Percentiles rank a stretch among this genome's conserved stretches.
Evolutionary conservation across 2,797 vertebrate genomes (phyloP).

Genomic region (Spinus pinus): DNA sequence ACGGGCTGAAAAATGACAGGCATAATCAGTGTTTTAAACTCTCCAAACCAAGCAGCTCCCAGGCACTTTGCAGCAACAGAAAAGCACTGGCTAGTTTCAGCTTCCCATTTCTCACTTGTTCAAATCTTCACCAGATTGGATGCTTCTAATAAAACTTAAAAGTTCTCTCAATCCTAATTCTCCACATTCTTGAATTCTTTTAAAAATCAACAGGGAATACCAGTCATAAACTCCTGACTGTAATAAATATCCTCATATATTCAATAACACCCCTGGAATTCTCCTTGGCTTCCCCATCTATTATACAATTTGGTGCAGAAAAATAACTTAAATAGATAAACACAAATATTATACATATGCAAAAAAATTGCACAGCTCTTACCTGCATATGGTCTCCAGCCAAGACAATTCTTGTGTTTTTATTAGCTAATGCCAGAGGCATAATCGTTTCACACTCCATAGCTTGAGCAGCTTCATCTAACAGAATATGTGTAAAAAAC

Average conservation of each 20-base stretch:
- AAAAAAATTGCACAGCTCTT: background rate
- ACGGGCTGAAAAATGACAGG: background rate
- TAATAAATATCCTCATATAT: background rate
- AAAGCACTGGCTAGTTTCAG: background rate
- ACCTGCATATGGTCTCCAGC: slow-evolving; percentile 99
- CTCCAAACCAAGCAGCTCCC: background rate
- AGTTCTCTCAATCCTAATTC: background rate
- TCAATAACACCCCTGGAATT: background rate
- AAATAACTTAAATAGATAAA: background rate
- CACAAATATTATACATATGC: background rate
- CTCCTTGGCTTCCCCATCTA: background rate
- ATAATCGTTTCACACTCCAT: slow-evolving; percentile 99
- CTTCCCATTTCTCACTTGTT: background rate
- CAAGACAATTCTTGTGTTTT: slow-evolving; percentile 92
- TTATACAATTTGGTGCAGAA: background rate
- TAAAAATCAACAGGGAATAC: background rate
- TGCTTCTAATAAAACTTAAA: background rate
- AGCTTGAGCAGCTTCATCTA: slow-evolving; percentile 98
- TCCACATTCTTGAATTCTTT: background rate
- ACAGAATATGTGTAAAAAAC: slow-evolving; percentile 94
- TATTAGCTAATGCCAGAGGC: slow-evolving; percentile 94
- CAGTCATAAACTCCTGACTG: background rate
- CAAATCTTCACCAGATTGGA: background rate
- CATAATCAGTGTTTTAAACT: background rate
- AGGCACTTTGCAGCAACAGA: background rate